These are phyloP conservation scores for Drosophila bocqueti DNA, from an alignment of 1,140 invertebrate genomes.

Conservation along the genomic window DNA sequence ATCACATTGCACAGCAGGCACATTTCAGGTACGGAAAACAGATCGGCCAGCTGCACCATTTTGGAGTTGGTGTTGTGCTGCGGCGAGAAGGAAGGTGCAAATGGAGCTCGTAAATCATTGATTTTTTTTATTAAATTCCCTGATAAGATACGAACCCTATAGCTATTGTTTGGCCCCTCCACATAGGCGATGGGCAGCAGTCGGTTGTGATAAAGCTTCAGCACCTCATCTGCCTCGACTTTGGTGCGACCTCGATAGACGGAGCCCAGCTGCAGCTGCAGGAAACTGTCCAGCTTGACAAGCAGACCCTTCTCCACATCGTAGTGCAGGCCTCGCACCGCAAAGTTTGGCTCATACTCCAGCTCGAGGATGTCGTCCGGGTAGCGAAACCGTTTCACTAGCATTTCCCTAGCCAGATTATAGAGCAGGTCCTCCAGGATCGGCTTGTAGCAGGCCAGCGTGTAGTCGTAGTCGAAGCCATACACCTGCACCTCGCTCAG, in stretches of 20 bases:
- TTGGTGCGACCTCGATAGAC: conserved; percentile 95
- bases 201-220: conserved; percentile 93
- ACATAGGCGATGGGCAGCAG: conserved; percentile 94
- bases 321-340: conserved; percentile 97
- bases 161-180: conserved; percentile 88
- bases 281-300: conserved; percentile 97
- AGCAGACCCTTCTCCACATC: conserved; percentile 98
- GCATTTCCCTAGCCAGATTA: conserved; percentile 93
- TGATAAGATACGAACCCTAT: conserved; percentile 56
- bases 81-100: conserved; percentile 68
- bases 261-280: conserved; percentile 97
- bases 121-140: neutral
- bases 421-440: conserved; percentile 96
- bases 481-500: conserved; percentile 96
- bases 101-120: conserved; percentile 22
- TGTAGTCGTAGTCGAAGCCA: conserved; percentile 99
- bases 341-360: conserved; percentile 95
- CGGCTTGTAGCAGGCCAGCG: conserved; percentile 97
- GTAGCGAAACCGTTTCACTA: conserved; percentile 97
- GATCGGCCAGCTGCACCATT: conserved; percentile 97
- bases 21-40: conserved; percentile 99
- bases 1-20: conserved; percentile 96
- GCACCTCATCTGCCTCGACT: conserved; percentile 94
- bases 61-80: conserved; percentile 89
- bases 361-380: conserved; percentile 93